Base-by-base conservation (phyloP, 2,888 invertebrate species). In the Falcaria lacertinaria region DNA sequence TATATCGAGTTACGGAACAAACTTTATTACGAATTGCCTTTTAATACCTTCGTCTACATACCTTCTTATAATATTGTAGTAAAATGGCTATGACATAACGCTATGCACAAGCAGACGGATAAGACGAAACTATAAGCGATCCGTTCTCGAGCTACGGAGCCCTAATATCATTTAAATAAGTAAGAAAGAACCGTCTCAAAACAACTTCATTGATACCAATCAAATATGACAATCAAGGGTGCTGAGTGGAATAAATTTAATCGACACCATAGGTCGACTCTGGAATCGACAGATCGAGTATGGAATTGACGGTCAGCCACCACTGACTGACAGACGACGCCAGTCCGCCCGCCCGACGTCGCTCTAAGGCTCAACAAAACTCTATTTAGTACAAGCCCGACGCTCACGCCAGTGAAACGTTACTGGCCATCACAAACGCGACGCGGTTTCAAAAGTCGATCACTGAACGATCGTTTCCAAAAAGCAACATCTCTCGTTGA, bases 351-450 rank as follows among this genome's bases (percentile, higher is more conserved):
- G 28, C 11, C 28, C 25, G 41, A 42, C 42, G 28, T 11, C 25
- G 50, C 50, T 46, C 28, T 7, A 7, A 7, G 2, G 50, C 54
- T 45, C 50, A 44, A 46, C 50, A 43, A 15, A 41, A 43, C 34
- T 3, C 5, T 33, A 15, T 34, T 47, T 70, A 78, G 78, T 79
- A 56, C 50, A 58, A 56, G 56, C 72, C 70, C 75, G 69, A 64
- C 74, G 56, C 51, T 67, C 78, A 64, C 54, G 69, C 67, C 60
- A 73, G 67, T 54, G 59, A 55, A 67, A 76, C 78, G 77, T 70
- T 58, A 55, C 64, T 51, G 59, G 55, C 53, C n/a, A 46, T 50
- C 43, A 50, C 47, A 51, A 46, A 53, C 60, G 61, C 54, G 52
- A 52, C 45, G 48, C 58, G 44, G 41, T 33, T 50, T 46, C 43